A percentile compares a stretch with the other conserved stretches of the same genome.
These are phyloP conservation scores for Notodonta dromedarius DNA, from an alignment of 2,888 invertebrate genomes.

Conservation along the genomic window DNA sequence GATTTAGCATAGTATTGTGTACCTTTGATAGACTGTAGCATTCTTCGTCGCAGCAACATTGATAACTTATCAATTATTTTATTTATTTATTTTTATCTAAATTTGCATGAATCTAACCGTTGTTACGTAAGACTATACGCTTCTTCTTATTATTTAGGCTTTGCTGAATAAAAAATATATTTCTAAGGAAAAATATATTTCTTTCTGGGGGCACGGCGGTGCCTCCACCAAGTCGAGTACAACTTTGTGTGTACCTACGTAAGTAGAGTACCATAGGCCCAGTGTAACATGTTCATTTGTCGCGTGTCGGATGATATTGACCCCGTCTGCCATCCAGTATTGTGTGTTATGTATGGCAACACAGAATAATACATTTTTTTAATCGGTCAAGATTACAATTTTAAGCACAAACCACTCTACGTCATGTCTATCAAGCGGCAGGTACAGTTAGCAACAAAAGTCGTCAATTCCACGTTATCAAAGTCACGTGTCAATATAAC, in stretches of 20 bases:
- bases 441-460: too few species aligned
- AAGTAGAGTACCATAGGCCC: conserved; percentile 26
- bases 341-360: conserved; percentile 46
- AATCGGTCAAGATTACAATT: neutral
- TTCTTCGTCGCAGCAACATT: conserved; percentile 37
- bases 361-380: conserved; percentile 45
- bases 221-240: neutral
- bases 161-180: conserved; percentile 53
- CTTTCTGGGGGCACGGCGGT: neutral
- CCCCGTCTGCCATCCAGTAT: conserved; percentile 55
- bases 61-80: conserved; percentile 26
- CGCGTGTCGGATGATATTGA: conserved; percentile 63
- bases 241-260: conserved; percentile 23
- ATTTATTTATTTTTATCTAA: conserved; percentile 29
- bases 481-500: too few species aligned
- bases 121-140: conserved; percentile 56
- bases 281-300: conserved; percentile 57
- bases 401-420: too few species aligned
- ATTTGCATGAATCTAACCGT: conserved; percentile 48
- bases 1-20: conserved; percentile 21
- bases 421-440: too few species aligned
- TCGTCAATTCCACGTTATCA: too few species aligned
- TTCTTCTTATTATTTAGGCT: conserved; percentile 81
- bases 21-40: conserved; percentile 48
- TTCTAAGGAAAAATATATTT: too few species aligned